Percentiles rank a stretch among this genome's conserved stretches.
Conservation (phyloP, 2,797 vertebrate species). For the Chaunax sp. region DNA sequence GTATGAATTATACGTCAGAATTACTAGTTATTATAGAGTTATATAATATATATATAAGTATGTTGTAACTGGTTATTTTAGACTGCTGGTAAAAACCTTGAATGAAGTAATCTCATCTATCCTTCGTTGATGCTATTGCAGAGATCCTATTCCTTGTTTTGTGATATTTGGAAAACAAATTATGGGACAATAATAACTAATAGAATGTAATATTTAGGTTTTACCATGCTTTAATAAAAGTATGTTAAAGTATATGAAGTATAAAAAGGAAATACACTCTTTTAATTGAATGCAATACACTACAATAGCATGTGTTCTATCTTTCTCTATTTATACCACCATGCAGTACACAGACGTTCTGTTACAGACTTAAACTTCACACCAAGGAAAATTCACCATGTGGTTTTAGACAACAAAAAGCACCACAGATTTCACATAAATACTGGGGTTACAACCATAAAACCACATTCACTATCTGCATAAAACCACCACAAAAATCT, state of each 20-base stretch:
- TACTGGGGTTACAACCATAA: no score
- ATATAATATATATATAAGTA: background rate
- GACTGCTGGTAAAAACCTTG: background rate
- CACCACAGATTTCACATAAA: background rate
- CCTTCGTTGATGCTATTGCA: background rate
- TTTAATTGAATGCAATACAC: no score
- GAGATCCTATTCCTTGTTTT: background rate
- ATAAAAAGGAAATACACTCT: no score
- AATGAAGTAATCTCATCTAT: background rate
- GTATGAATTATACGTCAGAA: background rate
- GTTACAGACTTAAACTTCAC: no score
- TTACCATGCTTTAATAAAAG: background rate
- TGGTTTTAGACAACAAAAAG: no score
- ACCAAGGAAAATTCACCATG: no score
- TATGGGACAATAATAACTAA: background rate
- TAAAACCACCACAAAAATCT: conserved; percentile 29
- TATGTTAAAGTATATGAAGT: background rate
- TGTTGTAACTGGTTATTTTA: background rate
- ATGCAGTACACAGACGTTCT: no score
- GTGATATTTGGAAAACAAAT: background rate
- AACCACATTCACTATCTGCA: conserved; percentile 16
- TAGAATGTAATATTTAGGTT: background rate
- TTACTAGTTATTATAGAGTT: no score
- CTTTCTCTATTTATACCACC: no score
- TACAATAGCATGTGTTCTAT: no score